Base-by-base conservation (phyloP, 2,797 vertebrate species). In the Bradypus variegatus region DNA sequence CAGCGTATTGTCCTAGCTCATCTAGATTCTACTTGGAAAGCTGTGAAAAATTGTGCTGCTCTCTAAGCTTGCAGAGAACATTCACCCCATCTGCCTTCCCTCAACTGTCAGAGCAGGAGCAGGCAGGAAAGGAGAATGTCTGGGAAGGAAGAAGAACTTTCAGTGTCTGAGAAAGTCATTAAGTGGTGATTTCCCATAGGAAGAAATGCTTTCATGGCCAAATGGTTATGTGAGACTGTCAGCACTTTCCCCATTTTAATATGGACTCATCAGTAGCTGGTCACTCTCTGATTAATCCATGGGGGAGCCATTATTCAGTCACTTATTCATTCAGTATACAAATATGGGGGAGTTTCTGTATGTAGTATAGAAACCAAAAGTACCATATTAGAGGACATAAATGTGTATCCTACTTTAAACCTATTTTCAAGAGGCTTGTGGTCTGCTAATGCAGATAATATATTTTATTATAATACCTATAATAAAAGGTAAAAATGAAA, bases 261-360 rank as follows among this genome's bases (percentile, higher is more conserved):
- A 10, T 70, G 67, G 78, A 23, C 69, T 84, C 67, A 70, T 62
- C 58, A 31, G 2, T 19, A 64, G 38, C 67, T 64, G 45, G 36
- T 38, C 41, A 45, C 82, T 83, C 73, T 76, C 91, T 94, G 88
- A 91, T 62, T 94, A 80, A 87, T 13, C 55, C n/a, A 5, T n/a
- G 29, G 64, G 45, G 64, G 5, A 70, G 92, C 55, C 72, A 45
- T 45, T 45, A 45, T 45, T 45, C 41, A 73, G 38, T 62, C 90
- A 60, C 25, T 45, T 33, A 10, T 79, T 91, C 72, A 84, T 77
- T 89, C n/a, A 53, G 64, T 11, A 45, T 45, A 6, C 41, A 92
- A 67, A 90, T 50, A 15, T 0, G 55, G 67, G 53, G 53, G 5
- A 10, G 78, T 73, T 75, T 36, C 21, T 50, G 16, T 29, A 76